Conservation (phyloP, 2,797 vertebrate species). For the Sebastes flavidus region DNA sequence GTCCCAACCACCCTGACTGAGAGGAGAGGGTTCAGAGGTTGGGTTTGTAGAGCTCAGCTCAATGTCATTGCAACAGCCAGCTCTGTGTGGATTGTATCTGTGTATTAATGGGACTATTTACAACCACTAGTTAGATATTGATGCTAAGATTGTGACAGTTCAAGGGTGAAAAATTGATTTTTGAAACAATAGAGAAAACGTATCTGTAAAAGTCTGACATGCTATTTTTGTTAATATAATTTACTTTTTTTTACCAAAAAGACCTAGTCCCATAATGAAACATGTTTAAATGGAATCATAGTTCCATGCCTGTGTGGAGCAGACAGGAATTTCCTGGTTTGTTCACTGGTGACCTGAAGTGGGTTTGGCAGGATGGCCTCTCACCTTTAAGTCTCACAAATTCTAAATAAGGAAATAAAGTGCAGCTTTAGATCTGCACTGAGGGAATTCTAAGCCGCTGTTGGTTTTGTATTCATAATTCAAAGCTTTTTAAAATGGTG, state of each 20-base stretch:
- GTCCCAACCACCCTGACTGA: not conserved
- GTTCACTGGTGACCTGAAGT: slow-evolving; percentile 20
- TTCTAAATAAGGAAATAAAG: not conserved
- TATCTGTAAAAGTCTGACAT: not conserved
- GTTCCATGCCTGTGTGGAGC: not conserved
- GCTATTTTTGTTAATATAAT: not conserved
- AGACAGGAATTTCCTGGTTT: slow-evolving; percentile 47
- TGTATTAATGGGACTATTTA: not conserved
- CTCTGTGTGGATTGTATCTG: not conserved
- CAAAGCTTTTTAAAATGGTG: not conserved
- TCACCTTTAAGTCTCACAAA: slow-evolving; percentile 5
- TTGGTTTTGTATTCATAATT: slow-evolving; percentile 4
- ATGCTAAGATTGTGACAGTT: not conserved
- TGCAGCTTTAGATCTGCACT: not conserved
- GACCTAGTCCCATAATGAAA: not conserved
- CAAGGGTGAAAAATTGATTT: not conserved
- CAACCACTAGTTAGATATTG: not conserved
- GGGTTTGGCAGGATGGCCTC: slow-evolving; percentile 24
- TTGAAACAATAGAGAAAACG: not conserved
- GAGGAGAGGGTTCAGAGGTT: slow-evolving; percentile 10
- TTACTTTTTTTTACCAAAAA: not conserved
- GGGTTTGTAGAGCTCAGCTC: not conserved
- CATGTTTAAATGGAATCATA: not conserved
- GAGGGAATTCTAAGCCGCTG: not conserved
- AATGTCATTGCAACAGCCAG: not conserved